Conservation (phyloP, 2,888 invertebrate genomes). For the Drosophila fungiperda region DNA sequence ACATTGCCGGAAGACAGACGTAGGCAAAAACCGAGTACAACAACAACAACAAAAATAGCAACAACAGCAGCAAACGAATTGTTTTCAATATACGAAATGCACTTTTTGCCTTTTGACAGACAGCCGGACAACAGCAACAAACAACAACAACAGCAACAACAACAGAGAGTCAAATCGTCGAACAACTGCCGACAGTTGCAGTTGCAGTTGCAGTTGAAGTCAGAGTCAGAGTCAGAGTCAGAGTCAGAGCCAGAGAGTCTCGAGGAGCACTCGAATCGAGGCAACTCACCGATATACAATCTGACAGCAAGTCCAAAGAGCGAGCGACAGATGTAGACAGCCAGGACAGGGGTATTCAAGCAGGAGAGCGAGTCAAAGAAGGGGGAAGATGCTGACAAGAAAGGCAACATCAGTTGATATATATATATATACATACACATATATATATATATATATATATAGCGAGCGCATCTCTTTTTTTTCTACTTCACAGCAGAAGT, state of each 20-base stretch:
- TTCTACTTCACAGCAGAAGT: background rate
- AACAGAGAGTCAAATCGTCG: slow-evolving; percentile 7
- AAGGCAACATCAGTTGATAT: slow-evolving; percentile 16
- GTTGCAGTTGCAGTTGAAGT: slow-evolving; percentile 16
- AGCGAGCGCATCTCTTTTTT: too few species aligned
- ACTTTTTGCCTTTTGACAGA: slow-evolving; percentile 70
- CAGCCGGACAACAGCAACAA: slow-evolving; percentile 49
- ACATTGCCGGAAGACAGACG: slow-evolving; percentile 77
- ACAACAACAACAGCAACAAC: slow-evolving; percentile 2
- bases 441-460: too few species aligned
- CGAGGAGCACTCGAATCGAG: slow-evolving; percentile 23
- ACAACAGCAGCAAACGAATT: slow-evolving; percentile 53
- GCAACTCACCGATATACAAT: slow-evolving; percentile 61
- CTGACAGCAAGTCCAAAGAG: slow-evolving; percentile 68
- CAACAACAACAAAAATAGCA: background rate
- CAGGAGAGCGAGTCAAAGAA: too few species aligned
- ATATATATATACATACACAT: too few species aligned
- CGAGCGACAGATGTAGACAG: slow-evolving; percentile 48
- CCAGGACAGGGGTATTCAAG: background rate
- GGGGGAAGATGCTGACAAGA: slow-evolving; percentile 5
- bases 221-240: background rate
- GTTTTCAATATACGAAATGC: slow-evolving; percentile 72
- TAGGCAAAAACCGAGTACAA: slow-evolving; percentile 12
- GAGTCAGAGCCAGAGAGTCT: slow-evolving; percentile 18
- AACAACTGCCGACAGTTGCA: slow-evolving; percentile 24